These are phyloP conservation scores for Spilogale gracilis DNA, from an alignment of 2,113 vertebrate species.

Conservation along the genomic window DNA sequence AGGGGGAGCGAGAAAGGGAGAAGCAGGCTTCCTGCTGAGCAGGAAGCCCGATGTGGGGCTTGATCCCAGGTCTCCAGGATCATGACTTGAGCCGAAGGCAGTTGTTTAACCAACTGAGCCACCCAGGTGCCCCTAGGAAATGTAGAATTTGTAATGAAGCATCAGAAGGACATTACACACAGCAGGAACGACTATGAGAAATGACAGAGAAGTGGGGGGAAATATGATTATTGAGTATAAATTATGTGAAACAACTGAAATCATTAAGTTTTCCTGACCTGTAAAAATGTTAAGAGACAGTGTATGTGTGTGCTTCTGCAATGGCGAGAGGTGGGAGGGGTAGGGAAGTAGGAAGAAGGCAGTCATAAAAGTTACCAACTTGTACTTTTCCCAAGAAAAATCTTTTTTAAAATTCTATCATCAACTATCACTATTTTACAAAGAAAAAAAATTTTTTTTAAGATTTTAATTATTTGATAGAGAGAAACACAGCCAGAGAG, in stretches of 20 bases:
- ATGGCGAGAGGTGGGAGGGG: fast-evolving
- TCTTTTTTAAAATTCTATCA: neutral
- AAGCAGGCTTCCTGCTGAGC: too few species aligned
- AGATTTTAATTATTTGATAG: too few species aligned
- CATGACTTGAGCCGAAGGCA: too few species aligned
- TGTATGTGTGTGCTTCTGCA: neutral
- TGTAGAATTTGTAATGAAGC: neutral
- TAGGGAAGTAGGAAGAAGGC: neutral
- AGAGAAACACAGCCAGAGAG: too few species aligned
- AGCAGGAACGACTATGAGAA: neutral
- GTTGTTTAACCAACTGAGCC: too few species aligned
- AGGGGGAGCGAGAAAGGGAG: too few species aligned
- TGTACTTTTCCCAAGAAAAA: neutral
- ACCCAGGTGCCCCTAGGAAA: neutral
- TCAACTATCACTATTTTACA: neutral
- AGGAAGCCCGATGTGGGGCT: too few species aligned
- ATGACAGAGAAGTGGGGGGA: neutral
- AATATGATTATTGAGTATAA: neutral
- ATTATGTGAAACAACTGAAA: neutral
- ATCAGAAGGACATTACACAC: neutral
- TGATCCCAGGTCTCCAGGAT: too few species aligned
- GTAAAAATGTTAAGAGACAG: neutral
- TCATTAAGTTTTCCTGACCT: neutral
- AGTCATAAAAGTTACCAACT: neutral
- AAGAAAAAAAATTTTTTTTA: neutral